Base-by-base conservation (phyloP, 1,140 invertebrate genomes). In the Papilio xuthus region DNA sequence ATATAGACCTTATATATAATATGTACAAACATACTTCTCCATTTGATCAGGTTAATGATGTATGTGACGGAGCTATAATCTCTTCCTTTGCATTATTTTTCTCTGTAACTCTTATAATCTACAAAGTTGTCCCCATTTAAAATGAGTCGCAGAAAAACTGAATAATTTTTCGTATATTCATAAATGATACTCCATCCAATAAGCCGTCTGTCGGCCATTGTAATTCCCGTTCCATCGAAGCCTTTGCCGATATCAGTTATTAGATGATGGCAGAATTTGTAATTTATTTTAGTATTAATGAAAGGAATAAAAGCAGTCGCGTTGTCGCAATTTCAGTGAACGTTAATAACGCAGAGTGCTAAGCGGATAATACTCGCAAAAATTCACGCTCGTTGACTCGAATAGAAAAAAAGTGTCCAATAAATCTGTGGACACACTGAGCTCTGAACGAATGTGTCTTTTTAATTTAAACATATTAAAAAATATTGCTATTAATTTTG, bases 301-400 rank as follows among this genome's bases (percentile, higher is more conserved):
- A 32, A 37, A 32, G 67, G 70, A 44, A 72, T 12, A 41, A 73
- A 44, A 73, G n/a, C 41, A 47, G 47, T 50, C 71, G 71, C 71
- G 42, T 42, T 44, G 70, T 73, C 71, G 37, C 71, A 73, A 78
- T 87, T 90, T 88, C 82, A 88, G 80, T 85, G 82, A 89, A 86
- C 87, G 86, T 82, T 89, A 87, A 89, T 92, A 92, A 90, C 90
- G 87, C 88, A 84, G 82, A 88, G 84, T 85, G 87, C 86, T 92
- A 92, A 92, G 91, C 90, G 89, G 88, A 92, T 92, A 91, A 92
- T 92, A 89, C 89, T 83, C 87, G 84, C 89, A 92, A 92, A 92
- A 92, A 91, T 86, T 87, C 85, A 82, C 81, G 85, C 84, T 85
- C 83, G 82, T 88, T 90, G 89, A 89, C 87, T 79, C 84, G 84